Evolutionary conservation across 2,797 vertebrate species (phyloP).

Genomic region (Ctenopoma multispine): DNA sequence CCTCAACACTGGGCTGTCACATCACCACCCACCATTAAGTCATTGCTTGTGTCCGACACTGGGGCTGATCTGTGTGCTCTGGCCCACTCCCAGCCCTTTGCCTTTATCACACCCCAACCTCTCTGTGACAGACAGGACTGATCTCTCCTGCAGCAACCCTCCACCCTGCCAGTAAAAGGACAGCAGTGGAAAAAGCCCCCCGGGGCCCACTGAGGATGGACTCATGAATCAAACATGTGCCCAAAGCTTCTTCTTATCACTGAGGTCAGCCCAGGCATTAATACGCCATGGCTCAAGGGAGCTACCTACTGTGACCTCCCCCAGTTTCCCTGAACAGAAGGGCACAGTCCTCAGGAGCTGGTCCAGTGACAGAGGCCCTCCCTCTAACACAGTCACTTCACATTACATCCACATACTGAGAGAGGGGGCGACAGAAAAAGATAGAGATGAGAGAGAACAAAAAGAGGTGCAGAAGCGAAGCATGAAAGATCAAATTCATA

Average conservation of each 20-base stretch:
- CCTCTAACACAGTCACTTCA: constrained; percentile 80
- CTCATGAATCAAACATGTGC: constrained; percentile 88
- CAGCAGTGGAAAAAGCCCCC: constrained; percentile 81
- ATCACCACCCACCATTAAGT: constrained; percentile 80
- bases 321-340: constrained; percentile 79
- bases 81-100: constrained; percentile 70
- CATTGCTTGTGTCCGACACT: constrained; percentile 73
- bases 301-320: constrained; percentile 84
- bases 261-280: constrained; percentile 84
- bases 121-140: constrained; percentile 82
- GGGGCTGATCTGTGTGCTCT: constrained; percentile 69
- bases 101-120: constrained; percentile 80
- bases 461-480: constrained; percentile 64
- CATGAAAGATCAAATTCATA: constrained; percentile 70
- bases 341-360: constrained; percentile 79
- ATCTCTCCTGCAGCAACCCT: constrained; percentile 79
- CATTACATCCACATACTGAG: constrained; percentile 75
- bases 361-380: constrained; percentile 71
- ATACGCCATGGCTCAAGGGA: constrained; percentile 81
- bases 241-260: constrained; percentile 83
- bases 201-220: constrained; percentile 80
- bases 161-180: constrained; percentile 81
- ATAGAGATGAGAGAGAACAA: constrained; percentile 53
- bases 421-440: constrained; percentile 53
- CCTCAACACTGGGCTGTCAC: constrained; percentile 73